Evolutionary conservation across 2,888 invertebrate genomes (phyloP), one percentile per base, ranked within the genome.

Genomic region (Phasia obesa): DNA sequence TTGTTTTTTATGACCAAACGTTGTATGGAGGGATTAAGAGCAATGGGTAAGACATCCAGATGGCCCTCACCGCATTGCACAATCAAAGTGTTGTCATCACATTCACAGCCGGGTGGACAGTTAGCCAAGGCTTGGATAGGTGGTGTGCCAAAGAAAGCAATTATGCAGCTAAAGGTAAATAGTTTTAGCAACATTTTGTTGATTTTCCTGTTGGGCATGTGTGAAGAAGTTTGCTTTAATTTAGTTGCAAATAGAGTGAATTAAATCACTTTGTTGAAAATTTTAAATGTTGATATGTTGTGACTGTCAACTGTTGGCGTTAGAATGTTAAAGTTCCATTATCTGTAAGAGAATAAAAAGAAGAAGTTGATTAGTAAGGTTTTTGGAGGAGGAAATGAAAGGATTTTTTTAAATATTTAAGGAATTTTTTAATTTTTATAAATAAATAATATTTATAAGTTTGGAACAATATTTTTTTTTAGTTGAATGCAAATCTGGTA

Each of bases 21-120:
- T 89, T 96, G 96, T 84, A 97, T 96, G 86, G 96, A 96, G 47
- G 98, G 98, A 92, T 98, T 98, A 84, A 98, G 92, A 0, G 97
- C 96, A 87, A 97, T 97, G 81, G 97, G 97, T 84, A 98, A 94
- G 77, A 97, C 96, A 92, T 97, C 97, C 85, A 98, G 93, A 87
- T 96, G 96, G 88, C 96, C 96, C 88, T 95, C 95, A 87, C 96
- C 95, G 91, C 97, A 98, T 85, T 95, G 95, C 64, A 97, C 97
- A 69, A 96, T 95, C 84, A 96, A 94, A 0, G 95, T 97, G 86
- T 97, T 97, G 89, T 98, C 97, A 92, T 97, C 96, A 92, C 98
- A 98, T 90, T 93, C 94, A 92, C 98, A 98, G 85, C 95, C 96
- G 71, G 92, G 93, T 5, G 97, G 97, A 89, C 97, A 98, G 91